phyloP scores from a whole-genome alignment of 2,888 invertebrate genomes.

The Congeria kusceri region DNA sequence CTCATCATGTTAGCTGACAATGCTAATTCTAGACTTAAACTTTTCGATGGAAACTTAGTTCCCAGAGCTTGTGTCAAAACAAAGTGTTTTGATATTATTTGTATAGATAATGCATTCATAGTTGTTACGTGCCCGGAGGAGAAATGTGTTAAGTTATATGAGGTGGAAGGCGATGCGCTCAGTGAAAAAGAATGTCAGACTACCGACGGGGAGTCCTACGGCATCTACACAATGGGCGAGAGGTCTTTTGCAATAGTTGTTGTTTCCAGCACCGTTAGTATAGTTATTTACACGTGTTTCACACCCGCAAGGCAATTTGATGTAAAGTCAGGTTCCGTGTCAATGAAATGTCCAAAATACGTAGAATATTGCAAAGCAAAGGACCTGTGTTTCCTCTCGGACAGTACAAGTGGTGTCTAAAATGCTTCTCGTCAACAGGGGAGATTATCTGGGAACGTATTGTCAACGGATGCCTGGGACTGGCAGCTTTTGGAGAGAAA shows the following conservation, averaged over 20 bases:
- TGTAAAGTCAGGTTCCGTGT: conserved; percentile 15
- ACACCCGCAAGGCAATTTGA: background rate
- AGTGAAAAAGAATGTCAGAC: conserved; percentile 16
- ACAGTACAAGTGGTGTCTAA: conserved; percentile 30
- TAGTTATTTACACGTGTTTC: conserved; percentile 7
- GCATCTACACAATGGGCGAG: conserved; percentile 29
- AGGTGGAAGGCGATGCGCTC: conserved; percentile 21
- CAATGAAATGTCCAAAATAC: conserved; percentile 32
- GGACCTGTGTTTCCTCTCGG: conserved; percentile 27
- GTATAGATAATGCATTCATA: conserved; percentile 28
- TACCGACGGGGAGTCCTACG: conserved; percentile 41
- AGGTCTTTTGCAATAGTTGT: conserved; percentile 27
- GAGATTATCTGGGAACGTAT: conserved; percentile 48
- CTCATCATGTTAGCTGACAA: conserved; percentile 36
- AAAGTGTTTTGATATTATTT: conserved; percentile 39
- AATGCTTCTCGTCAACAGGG: conserved; percentile 34
- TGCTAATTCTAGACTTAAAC: conserved; percentile 41
- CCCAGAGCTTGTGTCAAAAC: conserved; percentile 10
- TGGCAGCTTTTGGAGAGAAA: conserved; percentile 31
- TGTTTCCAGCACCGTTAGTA: conserved; percentile 4
- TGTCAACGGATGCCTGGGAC: conserved; percentile 31
- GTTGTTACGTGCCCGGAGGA: conserved; percentile 43
- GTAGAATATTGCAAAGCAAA: conserved; percentile 15
- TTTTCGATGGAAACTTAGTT: conserved; percentile 38
- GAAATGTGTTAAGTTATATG: conserved; percentile 30